These are phyloP conservation scores for Myotis findleyi DNA, from an alignment of 2,797 vertebrate species.

Conservation along the genomic window DNA sequence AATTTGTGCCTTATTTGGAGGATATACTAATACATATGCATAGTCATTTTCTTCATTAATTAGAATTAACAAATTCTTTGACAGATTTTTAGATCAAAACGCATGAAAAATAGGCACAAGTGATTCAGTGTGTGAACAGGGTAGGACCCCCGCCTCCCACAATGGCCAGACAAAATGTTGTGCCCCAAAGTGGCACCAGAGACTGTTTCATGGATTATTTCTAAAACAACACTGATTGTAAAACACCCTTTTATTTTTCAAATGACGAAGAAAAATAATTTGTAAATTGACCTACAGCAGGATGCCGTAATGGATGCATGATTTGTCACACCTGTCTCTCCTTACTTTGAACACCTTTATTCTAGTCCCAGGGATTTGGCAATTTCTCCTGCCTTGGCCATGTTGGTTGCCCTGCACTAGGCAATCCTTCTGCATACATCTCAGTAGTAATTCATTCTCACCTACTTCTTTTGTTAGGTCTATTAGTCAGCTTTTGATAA, in stretches of 20 bases:
- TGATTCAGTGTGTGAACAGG: neutral
- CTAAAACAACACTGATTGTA: neutral
- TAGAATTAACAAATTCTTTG: neutral
- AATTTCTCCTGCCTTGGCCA: neutral
- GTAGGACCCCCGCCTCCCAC: too few species aligned
- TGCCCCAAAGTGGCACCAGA: fast-evolving
- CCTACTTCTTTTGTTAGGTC: neutral
- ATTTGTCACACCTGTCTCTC: neutral
- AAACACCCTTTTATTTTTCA: neutral
- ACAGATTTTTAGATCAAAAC: conserved; percentile 14
- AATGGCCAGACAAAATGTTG: neutral
- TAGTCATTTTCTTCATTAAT: neutral
- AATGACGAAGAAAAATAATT: neutral
- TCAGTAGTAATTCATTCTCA: neutral
- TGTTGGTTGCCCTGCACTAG: fast-evolving
- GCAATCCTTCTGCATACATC: neutral
- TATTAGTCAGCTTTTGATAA: neutral
- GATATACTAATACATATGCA: neutral
- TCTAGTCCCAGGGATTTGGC: fast-evolving
- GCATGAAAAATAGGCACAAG: neutral
- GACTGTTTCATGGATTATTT: fast-evolving
- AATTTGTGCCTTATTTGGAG: neutral
- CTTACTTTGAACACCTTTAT: neutral
- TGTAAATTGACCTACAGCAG: neutral
- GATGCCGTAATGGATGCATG: fast-evolving